Conservation (phyloP, 2,113 vertebrate species). For the Vulpes vulpes region DNA sequence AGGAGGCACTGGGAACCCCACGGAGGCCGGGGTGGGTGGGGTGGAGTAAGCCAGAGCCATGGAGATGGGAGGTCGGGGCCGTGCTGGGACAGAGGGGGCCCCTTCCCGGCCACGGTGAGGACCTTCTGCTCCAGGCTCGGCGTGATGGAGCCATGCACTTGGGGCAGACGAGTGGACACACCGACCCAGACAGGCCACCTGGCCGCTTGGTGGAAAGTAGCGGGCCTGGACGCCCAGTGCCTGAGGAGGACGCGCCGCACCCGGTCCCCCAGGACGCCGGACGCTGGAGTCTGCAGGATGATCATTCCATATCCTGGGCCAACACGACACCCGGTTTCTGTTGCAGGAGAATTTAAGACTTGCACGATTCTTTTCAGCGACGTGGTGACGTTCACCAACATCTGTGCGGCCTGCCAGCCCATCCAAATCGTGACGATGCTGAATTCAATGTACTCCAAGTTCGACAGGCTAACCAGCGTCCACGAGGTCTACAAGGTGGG, state of each 20-base stretch:
- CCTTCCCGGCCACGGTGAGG: neutral
- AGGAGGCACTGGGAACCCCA: neutral
- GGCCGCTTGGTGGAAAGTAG: neutral
- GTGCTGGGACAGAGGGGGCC: neutral
- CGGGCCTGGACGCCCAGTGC: neutral
- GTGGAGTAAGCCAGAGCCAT: accelerated
- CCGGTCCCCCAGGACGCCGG: neutral
- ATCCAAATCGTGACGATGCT: constrained; percentile 90
- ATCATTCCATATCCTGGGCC: neutral
- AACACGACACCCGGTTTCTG: constrained; percentile 48
- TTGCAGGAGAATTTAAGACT: constrained; percentile 89
- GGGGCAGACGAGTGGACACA: too few relatives aligned
- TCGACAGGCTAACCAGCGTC: constrained; percentile 87
- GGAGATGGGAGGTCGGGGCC: neutral
- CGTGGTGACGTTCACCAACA: constrained; percentile 91
- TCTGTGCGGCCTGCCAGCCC: constrained; percentile 89
- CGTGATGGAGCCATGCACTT: neutral
- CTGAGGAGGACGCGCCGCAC: too few relatives aligned
- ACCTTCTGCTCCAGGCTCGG: neutral
- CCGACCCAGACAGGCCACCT: neutral
- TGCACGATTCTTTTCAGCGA: constrained; percentile 92
- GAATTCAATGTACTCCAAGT: constrained; percentile 90
- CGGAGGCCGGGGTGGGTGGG: neutral
- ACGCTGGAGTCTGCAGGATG: neutral
- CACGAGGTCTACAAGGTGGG: constrained; percentile 89